Percentiles rank a stretch among this genome's conserved stretches.
phyloP scores from a whole-genome alignment of 2,888 invertebrate genomes.

The Tineola bisselliella region DNA sequence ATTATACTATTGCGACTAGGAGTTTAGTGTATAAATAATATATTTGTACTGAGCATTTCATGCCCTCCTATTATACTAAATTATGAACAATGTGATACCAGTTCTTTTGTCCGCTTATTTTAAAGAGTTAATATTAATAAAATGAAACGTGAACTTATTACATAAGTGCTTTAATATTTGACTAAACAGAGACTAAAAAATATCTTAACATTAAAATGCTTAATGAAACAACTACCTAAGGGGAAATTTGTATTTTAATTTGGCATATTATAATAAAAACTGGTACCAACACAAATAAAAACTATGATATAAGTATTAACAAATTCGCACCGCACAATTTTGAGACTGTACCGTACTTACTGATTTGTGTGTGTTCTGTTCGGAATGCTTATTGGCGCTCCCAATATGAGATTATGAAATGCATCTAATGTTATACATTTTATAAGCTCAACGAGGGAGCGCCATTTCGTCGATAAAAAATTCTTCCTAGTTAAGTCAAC shows the following conservation, averaged over 20 bases:
- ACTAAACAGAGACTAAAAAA: constrained; percentile 22
- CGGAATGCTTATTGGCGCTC: constrained; percentile 33
- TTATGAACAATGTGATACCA: constrained; percentile 45
- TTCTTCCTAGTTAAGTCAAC: constrained; percentile 35
- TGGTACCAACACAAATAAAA: constrained; percentile 3
- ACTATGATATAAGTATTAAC: constrained; percentile 20
- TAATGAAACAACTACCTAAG: constrained; percentile 10
- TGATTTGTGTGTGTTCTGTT: constrained; percentile 44
- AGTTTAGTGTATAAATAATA: constrained; percentile 52
- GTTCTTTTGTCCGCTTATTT: constrained; percentile 26
- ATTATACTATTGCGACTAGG: constrained; percentile 59
- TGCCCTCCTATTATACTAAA: constrained; percentile 61
- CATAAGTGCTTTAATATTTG: constrained; percentile 6
- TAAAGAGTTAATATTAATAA: neutral
- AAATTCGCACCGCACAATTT: constrained; percentile 58
- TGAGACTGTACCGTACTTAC: constrained; percentile 54
- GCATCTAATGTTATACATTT: neutral
- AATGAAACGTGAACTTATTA: constrained; percentile 5
- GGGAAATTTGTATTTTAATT: neutral
- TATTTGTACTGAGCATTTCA: constrained; percentile 65
- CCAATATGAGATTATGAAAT: too few relatives aligned
- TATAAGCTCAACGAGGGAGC: too few relatives aligned
- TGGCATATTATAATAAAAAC: neutral
- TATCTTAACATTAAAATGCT: constrained; percentile 21
- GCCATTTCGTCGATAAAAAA: constrained; percentile 57